Evolutionary conservation across 2,113 vertebrate species (phyloP), one percentile per base, ranked within the genome.

Genomic region (Hemibagrus wyckioides): DNA sequence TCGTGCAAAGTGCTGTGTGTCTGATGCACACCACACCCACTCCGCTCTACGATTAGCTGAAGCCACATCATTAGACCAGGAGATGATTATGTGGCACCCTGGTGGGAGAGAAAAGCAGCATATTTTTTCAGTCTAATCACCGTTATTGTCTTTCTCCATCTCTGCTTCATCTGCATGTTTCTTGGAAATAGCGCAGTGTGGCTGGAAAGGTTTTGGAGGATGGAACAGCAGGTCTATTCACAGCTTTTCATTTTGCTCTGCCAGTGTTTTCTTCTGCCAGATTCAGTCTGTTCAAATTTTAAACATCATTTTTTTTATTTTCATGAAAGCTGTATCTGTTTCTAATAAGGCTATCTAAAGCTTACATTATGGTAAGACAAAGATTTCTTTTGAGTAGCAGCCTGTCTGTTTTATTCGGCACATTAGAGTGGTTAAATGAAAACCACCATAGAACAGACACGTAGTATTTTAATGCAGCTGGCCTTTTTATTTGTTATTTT

Each of bases 11-110:
- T 54, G 54, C 23, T 14, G 59, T 52, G 44, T 13, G 41, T 50
- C 23, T 63, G 57, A n/a, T 59, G 23, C 48, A 41, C 57, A 61
- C 83, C 71, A 52, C 75, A 80, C 84, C 84, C 84, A n/a, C 21
- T 52, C 75, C 25, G 10, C 57, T 28, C 41, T 36, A 33, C 52
- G 73, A 36, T 63, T 25, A 79, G 39, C 19, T 39, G 57, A 63
- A 63, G 84, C 56, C 54, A 61, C 56, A 39, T 67, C 84, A 52
- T 77, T 41, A 39, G 61, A 69, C 30, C 33, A 39, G 76, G 73
- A 79, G n/a, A 50, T 44, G 57, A 50, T 86, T 65, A 44, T 67
- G 59, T 67, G 76, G 57, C 44, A n/a, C 4, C 77, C 48, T 80
- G 61, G 19, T 85, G 41, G 41, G 73, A 63, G 73, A 77, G 54